Base-by-base conservation (phyloP, 2,113 vertebrate genomes). In the Hassar affinis region DNA sequence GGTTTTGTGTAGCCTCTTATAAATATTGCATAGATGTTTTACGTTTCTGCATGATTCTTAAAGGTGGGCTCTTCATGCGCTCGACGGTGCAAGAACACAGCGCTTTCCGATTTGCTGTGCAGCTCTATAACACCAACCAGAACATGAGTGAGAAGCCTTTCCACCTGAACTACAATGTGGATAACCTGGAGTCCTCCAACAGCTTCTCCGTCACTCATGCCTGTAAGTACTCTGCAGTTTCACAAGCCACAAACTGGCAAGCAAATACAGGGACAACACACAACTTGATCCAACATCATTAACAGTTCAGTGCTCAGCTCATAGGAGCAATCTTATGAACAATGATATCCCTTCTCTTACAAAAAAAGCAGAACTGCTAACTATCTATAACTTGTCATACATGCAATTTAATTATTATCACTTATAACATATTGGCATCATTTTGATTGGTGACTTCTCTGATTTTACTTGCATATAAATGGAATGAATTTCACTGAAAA, bases 91-190 rank as follows among this genome's bases (percentile, higher is more conserved):
- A 99, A 93, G 98, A 99, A 93, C 97, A 99, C 95, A 99, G 98
- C 85, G 97, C 98, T 22, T 99, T 99, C 94, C 96, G 97, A 88
- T 99, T 99, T 90, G 98, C 97, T 69, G 97, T 99, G 89, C 97
- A 99, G 94, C 96, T 99, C 93, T 98, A 99, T 95, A 99, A 99
- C 95, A 99, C 97, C 89, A 99, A 99, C 94, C 98, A 98, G 93
- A 99, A 99, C 90, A 97, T 95, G 91, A 98, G 97, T 52, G 98
- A 99, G 89, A 98, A 98, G 91, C 98, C 98, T 90, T 99, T 99
- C 93, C 97, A 98, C 94, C 94, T 99, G 93, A 98, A 98, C 93
- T 98, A 99, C 91, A 98, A 99, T 2, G 98, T 99, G 89, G 98
- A 99, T 93, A 98, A 99, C 93, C 95, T 99, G 92, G 98, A 99